Evolutionary conservation across 64 coral and sea anemone genomes (phyloP).

Genomic region (Montipora sp.): DNA sequence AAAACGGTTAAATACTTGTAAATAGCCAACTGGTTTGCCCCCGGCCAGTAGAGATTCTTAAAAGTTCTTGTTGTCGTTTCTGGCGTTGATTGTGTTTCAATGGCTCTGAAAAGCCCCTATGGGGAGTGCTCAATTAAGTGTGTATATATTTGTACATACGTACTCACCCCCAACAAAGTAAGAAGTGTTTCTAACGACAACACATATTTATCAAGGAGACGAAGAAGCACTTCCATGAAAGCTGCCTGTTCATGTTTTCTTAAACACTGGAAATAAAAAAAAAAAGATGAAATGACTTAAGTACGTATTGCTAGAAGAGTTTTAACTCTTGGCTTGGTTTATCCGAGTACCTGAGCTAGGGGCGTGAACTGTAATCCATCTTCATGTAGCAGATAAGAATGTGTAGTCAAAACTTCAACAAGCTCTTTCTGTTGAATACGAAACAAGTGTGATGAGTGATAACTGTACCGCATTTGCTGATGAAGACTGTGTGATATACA

Average conservation of each 20-base stretch:
- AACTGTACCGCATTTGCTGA: too few relatives aligned
- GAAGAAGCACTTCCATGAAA: slow-evolving; percentile 58
- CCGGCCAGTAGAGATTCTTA: too few relatives aligned
- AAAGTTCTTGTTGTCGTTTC: too few relatives aligned
- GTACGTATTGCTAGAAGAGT: too few relatives aligned
- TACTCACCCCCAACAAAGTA: slow-evolving; percentile 57
- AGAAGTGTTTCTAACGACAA: slow-evolving; percentile 62
- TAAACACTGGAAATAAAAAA: slow-evolving; percentile 29
- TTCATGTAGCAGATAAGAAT: slow-evolving; percentile 63
- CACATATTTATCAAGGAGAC: slow-evolving; percentile 46
- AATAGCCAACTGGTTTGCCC: too few relatives aligned
- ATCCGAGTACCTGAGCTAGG: slow-evolving; percentile 17
- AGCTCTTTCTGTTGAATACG: slow-evolving; percentile 62
- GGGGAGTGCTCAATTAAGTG: too few relatives aligned
- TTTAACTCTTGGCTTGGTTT: neutral
- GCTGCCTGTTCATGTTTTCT: slow-evolving; percentile 43
- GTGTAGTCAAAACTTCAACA: slow-evolving; percentile 66
- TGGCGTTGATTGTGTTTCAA: too few relatives aligned
- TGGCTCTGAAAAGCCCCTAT: too few relatives aligned
- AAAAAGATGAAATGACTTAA: neutral
- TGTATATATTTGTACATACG: too few relatives aligned
- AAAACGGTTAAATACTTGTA: too few relatives aligned
- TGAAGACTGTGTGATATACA: too few relatives aligned
- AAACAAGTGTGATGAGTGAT: neutral
- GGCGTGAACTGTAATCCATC: slow-evolving; percentile 55